These are phyloP conservation scores for Leptocoma aspasia DNA, from an alignment of 2,113 vertebrate genomes.

Conservation along the genomic window DNA sequence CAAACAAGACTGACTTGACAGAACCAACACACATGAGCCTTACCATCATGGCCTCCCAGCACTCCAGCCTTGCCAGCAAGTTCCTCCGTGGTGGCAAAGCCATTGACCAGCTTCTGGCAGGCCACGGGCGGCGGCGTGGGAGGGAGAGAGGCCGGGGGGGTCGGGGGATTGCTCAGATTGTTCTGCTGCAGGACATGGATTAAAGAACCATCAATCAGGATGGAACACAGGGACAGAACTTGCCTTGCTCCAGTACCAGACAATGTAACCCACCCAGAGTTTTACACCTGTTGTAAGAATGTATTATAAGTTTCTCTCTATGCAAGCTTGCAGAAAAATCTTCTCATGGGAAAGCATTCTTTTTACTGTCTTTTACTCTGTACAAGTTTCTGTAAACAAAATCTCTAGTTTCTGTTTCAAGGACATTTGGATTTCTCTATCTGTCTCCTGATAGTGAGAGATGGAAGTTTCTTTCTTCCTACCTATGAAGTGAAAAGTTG, in stretches of 20 bases:
- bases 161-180: slow-evolving; percentile 96
- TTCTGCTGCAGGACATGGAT: slow-evolving; percentile 84
- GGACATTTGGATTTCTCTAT: too few species aligned
- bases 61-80: slow-evolving; percentile 85
- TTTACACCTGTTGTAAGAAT: too few species aligned
- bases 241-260: not conserved
- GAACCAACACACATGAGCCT: not conserved
- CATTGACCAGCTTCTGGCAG: slow-evolving; percentile 92
- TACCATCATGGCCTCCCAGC: slow-evolving; percentile 82
- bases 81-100: slow-evolving; percentile 91
- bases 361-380: too few species aligned
- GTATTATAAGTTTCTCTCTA: too few species aligned
- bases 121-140: slow-evolving; percentile 91
- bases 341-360: too few species aligned
- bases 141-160: slow-evolving; percentile 94
- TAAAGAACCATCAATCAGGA: slow-evolving; percentile 44
- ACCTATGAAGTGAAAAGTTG: too few species aligned
- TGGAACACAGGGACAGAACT: not conserved
- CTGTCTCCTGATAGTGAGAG: too few species aligned
- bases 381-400: too few species aligned
- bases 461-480: too few species aligned
- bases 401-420: too few species aligned
- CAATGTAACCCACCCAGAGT: not conserved
- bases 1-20: not conserved
- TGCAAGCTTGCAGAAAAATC: too few species aligned